Base-by-base conservation (phyloP, 2,113 vertebrate genomes). In the Pachypanchax playfairii region DNA sequence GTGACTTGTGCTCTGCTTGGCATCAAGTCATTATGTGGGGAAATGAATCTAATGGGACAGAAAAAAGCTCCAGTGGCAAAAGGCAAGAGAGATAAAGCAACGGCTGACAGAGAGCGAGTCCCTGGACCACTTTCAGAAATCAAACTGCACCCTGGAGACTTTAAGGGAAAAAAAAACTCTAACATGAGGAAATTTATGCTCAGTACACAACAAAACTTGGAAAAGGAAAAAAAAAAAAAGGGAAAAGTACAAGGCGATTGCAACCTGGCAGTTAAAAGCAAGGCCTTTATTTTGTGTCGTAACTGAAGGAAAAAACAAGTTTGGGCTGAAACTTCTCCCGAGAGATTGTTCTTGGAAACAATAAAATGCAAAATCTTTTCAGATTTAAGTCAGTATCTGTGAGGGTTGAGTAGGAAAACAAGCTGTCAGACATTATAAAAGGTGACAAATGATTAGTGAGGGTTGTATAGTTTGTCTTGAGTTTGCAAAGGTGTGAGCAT, bases 1-100 rank as follows among this genome's bases (percentile, higher is more conserved):
- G 38, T 76, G 77, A 82, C 90, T 89, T 93, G 89, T 92, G 90
- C 82, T 89, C 92, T 73, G 81, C 83, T 91, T 94, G 94, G 94
- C 84, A 81, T 65, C 3, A 20, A 59, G 50, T 74, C 35, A 39
- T 68, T 35, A 38, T n/a, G 49, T 26, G 51, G 9, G 38, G 47
- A 48, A 5, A 29, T 25, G 62, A 64, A 66, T 72, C 44, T 58
- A 41, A 53, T 55, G 65, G 59, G 61, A 78, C 65, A 69, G 50
- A 35, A 62, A 44, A n/a, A 24, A 26, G 11, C 17, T 31, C 26
- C 3, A 7, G 41, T 62, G 69, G 51, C 62, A 22, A 59, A 39
- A 41, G 64, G 43, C 26, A 38, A 51, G 84, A 84, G 46, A 70
- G 85, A 90, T 79, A 60, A 70, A 80, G 56, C 31, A 35, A 68